Evolutionary conservation across 2,797 vertebrate genomes (phyloP), one percentile per base, ranked within the genome.

Genomic region (Hylomyscus alleni): DNA sequence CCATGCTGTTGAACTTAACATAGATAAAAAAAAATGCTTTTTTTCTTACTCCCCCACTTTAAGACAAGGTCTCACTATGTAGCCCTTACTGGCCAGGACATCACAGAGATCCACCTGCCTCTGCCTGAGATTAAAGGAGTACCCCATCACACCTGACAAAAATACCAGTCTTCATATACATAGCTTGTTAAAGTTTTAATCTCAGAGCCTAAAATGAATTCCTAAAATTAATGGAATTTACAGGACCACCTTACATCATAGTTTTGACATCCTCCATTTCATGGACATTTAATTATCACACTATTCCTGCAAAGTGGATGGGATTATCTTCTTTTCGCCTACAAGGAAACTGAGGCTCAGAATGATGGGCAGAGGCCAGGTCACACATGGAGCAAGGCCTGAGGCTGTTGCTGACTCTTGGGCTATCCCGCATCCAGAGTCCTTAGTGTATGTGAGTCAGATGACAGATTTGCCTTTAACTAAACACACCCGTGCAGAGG

Each of bases 171-270:
- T 50, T 90, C 52, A 78, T 17, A 11, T 12, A 31, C 62, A 81
- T 26, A 83, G 50, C 81, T 92, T 92, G 22, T 15, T 72, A 11
- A 17, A 22, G 56, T 75, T 91, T 84, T 93, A 50, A 91, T 72
- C 75, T 94, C 29, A 56, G 76, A 80, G 17, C 24, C 87, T 92
- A 34, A 77, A 90, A 73, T 67, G n/a, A 44, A 20, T 58, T 15
- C 73, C 37, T 72, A 29, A 2, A 1, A 80, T 22, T 58, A 4
- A 4, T 75, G 62, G 22, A 56, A 65, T 89, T 44, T 9, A 9
- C 3, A 84, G 12, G 29, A 26, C 50, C 11, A 11, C 2, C 31
- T 29, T n/a, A 20, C 6, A 4, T 75, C 6, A 3, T 82, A 9
- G 6, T n/a, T 26, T 9, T 29, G 12, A 31, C 67, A 13, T 24